Evolutionary conservation across 2,888 invertebrate species (phyloP).

Genomic region (Tetragonula carbonaria): DNA sequence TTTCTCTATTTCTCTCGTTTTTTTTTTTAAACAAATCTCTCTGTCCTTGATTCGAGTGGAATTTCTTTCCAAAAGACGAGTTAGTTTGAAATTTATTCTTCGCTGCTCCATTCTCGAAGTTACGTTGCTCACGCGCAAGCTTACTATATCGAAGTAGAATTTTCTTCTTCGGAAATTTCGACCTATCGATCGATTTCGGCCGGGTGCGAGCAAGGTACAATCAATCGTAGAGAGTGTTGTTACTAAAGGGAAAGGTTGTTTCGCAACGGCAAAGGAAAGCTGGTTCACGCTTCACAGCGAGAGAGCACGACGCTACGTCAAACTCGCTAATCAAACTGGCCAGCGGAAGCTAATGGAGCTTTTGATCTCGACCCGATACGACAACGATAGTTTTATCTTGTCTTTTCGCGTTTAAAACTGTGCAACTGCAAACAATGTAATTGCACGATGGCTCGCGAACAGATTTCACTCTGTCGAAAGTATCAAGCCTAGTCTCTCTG

Average conservation of each 20-base stretch:
- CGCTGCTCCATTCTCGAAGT: no score
- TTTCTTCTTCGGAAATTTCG: no score
- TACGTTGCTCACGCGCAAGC: no score
- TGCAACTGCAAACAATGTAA: not conserved
- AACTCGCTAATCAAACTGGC: constrained; percentile 50
- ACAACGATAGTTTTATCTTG: not conserved
- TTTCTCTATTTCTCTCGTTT: no score
- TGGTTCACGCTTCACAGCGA: constrained; percentile 24
- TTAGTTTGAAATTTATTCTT: no score
- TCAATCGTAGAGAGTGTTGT: not conserved
- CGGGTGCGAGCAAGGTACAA: no score
- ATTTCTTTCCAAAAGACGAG: no score
- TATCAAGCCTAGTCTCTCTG: no score
- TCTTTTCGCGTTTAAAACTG: constrained; percentile 12
- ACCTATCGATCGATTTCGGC: no score
- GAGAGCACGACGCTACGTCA: not conserved
- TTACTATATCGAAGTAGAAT: no score
- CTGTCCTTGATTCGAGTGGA: no score
- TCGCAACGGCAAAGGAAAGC: not conserved
- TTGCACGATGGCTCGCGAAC: not conserved
- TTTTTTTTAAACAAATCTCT: no score
- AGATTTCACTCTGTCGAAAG: not conserved
- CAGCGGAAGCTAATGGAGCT: constrained; percentile 56
- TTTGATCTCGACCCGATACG: constrained; percentile 54
- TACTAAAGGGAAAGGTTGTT: not conserved